Conservation (phyloP, 2,888 invertebrate species). For the Acronicta aceris region DNA sequence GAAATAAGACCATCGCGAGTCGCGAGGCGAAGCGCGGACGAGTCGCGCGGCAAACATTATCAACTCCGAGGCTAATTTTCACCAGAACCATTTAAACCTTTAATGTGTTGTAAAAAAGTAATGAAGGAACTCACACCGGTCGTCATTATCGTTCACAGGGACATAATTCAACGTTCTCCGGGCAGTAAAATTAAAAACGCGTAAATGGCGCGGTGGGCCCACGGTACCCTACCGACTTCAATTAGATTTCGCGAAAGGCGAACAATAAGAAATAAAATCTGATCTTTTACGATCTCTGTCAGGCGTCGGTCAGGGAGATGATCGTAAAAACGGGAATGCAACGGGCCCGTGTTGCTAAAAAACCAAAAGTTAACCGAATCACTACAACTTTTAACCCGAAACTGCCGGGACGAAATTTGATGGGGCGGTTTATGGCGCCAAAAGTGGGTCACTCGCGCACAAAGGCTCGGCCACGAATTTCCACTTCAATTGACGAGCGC, state of each 20-base stretch:
- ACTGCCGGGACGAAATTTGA: conserved; percentile 77
- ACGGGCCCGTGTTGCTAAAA: conserved; percentile 79
- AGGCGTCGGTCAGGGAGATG: conserved; percentile 81
- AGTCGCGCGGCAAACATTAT: conserved; percentile 21
- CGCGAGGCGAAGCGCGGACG: conserved; percentile 4
- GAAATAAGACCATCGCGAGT: conserved; percentile 2
- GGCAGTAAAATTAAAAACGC: conserved; percentile 85
- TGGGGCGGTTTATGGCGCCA: conserved; percentile 77
- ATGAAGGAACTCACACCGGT: conserved; percentile 76
- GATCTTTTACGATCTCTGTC: conserved; percentile 86
- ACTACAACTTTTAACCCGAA: conserved; percentile 69
- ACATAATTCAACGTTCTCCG: conserved; percentile 78
- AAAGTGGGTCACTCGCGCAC: conserved; percentile 81
- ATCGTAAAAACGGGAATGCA: conserved; percentile 86
- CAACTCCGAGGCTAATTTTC: conserved; percentile 44
- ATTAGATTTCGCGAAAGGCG: conserved; percentile 88
- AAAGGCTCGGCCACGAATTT: conserved; percentile 59
- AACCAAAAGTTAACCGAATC: conserved; percentile 74
- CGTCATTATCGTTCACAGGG: conserved; percentile 73
- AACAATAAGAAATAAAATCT: conserved; percentile 89
- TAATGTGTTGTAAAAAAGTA: conserved; percentile 82
- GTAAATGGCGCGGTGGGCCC: conserved; percentile 78
- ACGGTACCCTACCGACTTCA: conserved; percentile 77
- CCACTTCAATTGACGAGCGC: conserved; percentile 56
- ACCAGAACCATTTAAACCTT: conserved; percentile 68